Percentiles rank a stretch among this genome's conserved stretches.
Conservation (phyloP, 64 coral and sea anemone species). For the Cladopsammia gracilis region DNA sequence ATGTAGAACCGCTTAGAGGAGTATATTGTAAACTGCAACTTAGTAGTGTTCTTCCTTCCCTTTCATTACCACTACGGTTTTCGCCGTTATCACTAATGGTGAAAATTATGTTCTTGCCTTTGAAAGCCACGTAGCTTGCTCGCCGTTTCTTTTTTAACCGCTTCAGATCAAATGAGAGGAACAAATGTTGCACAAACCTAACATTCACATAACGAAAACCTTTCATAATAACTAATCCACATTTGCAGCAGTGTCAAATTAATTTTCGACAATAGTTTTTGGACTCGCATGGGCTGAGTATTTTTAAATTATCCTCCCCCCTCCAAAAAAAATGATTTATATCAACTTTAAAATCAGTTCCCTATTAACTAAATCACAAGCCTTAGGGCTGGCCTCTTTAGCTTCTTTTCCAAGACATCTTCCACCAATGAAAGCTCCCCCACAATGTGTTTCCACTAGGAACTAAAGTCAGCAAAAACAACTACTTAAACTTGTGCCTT, state of each 20-base stretch:
- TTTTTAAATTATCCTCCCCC: neutral
- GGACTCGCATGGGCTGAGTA: constrained; percentile 3
- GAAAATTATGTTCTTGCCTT: neutral
- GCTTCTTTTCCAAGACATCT: neutral
- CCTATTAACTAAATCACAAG: neutral
- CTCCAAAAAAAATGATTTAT: neutral
- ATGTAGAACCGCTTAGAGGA: too few relatives aligned
- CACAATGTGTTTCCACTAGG: neutral
- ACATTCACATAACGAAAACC: neutral
- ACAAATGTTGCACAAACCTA: constrained; percentile 47
- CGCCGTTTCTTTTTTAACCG: neutral
- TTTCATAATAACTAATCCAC: neutral
- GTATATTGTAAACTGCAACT: neutral
- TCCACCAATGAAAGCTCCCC: neutral
- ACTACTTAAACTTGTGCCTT: neutral
- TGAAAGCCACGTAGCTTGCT: neutral
- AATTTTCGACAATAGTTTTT: neutral
- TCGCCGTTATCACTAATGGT: neutral
- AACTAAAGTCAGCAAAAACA: constrained; percentile 26
- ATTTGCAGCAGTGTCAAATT: constrained; percentile 46
- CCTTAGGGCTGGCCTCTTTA: constrained; percentile 11
- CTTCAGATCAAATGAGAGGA: constrained; percentile 14
- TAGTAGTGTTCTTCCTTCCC: neutral
- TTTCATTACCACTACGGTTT: neutral
- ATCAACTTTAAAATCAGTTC: neutral